phyloP scores from a whole-genome alignment of 2,888 invertebrate species.

The Lypha dubia region DNA sequence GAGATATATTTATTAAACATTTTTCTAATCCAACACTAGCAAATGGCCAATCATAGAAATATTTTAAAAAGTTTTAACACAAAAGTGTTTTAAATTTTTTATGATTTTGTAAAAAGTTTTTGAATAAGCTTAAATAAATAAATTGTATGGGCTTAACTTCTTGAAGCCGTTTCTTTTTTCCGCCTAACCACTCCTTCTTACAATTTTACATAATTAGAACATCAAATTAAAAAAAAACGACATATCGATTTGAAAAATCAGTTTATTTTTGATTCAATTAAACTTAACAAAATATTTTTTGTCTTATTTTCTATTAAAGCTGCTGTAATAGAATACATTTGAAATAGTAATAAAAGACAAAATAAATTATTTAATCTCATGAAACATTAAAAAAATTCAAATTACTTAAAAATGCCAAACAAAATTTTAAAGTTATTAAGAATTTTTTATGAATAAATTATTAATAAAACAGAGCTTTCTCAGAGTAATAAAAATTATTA shows the following conservation, averaged over 20 bases:
- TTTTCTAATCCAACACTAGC: conserved; percentile 5
- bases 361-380: conserved; percentile 50
- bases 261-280: conserved; percentile 69
- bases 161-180: conserved; percentile 1
- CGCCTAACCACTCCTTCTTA: neutral
- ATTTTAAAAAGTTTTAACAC: neutral
- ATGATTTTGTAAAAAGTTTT: neutral
- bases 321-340: conserved; percentile 52
- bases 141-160: conserved; percentile 1
- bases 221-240: conserved; percentile 67
- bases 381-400: conserved; percentile 41
- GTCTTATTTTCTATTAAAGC: conserved; percentile 49
- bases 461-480: conserved; percentile 72
- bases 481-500: conserved; percentile 67
- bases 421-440: conserved; percentile 65
- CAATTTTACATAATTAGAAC: conserved; percentile 39
- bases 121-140: neutral
- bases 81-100: neutral
- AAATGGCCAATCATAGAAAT: conserved; percentile 30
- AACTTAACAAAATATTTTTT: conserved; percentile 31
- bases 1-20: conserved; percentile 29
- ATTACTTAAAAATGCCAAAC: conserved; percentile 50
- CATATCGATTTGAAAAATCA: conserved; percentile 72
- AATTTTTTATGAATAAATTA: conserved; percentile 74
- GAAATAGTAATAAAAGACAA: conserved; percentile 26